Base-by-base conservation (phyloP, 2,113 vertebrate species). In the Eurystomus gularis region DNA sequence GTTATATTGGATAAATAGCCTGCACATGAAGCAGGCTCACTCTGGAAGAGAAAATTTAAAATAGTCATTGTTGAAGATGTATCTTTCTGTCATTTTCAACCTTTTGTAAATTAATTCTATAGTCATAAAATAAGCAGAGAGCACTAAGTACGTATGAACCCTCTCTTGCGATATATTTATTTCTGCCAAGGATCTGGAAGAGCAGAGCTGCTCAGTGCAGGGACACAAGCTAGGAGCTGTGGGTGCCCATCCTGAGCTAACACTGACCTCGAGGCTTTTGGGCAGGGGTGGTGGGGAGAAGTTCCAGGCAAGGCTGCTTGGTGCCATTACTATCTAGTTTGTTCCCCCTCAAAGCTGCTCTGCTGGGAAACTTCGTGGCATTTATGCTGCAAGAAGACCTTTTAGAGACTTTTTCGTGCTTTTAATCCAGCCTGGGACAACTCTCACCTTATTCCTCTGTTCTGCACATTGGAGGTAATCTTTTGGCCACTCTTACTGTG, bases 241-340 rank as follows among this genome's bases (percentile, higher is more conserved):
- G 1, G 37, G 13, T 91, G 55, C 42, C 14, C 2, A 2, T 54
- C n/a, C 35, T 49, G 7, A 44, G 29, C 37, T 35, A 44, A 26
- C 6, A 4, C 20, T 33, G n/a, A 19, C 33, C 5, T 24, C 10
- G 7, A 7, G 13, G 33, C 9, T 68, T 77, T 80, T 55, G 44
- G 35, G 29, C 40, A 64, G 35, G 15, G 14, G 3, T 35, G 18
- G 6, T 73, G 7, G 25, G 57, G 37, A 21, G 14, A 31, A 6
- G 2, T 66, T 13, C 61, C n/a, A 19, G 4, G 8, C 1, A 2
- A 61, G 12, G 14, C 39, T 58, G 14, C 5, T 9, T 12, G 3
- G 29, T 25, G 3, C n/a, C 37, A 2, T 26, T 42, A 42, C 42
- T 42, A 42, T 42, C 42, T 42, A 42, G 42, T 42, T 42, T 12